phyloP scores from a whole-genome alignment of 2,113 vertebrate species.

The Grallaria varia region DNA sequence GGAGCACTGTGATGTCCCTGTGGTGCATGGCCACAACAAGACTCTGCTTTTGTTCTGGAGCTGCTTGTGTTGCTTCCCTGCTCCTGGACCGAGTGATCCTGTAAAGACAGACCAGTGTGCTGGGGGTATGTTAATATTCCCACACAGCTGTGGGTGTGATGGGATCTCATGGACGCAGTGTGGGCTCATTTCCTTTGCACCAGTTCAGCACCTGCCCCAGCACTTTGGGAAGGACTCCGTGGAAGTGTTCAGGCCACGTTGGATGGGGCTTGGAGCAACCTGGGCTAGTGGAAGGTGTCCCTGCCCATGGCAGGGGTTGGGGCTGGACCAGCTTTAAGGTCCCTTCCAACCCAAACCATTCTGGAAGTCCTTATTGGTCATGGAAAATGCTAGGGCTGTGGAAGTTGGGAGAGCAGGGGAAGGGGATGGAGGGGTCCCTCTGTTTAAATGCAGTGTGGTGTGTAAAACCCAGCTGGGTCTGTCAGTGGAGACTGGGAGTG shows the following conservation, averaged over 20 bases:
- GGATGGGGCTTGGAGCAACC: not conserved
- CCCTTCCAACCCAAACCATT: not conserved
- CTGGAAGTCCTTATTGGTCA: fast-evolving
- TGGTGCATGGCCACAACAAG: too few relatives aligned
- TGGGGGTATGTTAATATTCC: fast-evolving
- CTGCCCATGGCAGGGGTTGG: not conserved
- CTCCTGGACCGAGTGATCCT: not conserved
- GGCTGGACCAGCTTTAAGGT: not conserved
- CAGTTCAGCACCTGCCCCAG: not conserved
- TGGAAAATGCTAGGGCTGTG: not conserved
- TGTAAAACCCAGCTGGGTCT: not conserved
- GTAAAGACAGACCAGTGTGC: fast-evolving
- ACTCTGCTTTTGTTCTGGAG: not conserved
- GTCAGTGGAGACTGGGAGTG: fast-evolving
- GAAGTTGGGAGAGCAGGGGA: not conserved
- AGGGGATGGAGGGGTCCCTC: not conserved
- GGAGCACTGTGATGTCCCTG: fast-evolving
- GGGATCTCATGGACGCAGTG: fast-evolving
- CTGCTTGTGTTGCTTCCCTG: fast-evolving
- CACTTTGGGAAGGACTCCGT: fast-evolving
- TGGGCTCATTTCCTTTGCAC: not conserved
- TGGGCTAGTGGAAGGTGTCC: not conserved
- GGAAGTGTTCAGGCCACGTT: fast-evolving
- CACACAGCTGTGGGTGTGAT: fast-evolving
- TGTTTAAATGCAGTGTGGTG: fast-evolving